Conservation (phyloP, 2,888 invertebrate genomes). For the Leptarthrus brevirostris region DNA sequence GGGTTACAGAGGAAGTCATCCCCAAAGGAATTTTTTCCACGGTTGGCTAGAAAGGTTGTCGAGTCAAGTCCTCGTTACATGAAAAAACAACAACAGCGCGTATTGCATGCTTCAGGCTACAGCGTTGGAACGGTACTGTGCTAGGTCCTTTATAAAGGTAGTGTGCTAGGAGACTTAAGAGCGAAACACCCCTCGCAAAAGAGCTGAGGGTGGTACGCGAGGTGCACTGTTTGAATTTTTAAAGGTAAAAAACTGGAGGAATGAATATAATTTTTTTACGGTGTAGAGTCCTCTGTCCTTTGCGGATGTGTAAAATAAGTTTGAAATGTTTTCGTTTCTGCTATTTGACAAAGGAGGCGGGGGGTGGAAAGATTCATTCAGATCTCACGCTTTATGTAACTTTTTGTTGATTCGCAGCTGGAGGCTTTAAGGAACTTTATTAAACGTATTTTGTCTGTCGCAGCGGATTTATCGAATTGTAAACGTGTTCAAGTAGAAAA, state of each 20-base stretch:
- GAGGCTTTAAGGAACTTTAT: constrained; percentile 41
- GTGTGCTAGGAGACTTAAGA: too few species aligned
- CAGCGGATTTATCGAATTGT: constrained; percentile 43
- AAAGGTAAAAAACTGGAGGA: neutral
- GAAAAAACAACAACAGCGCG: constrained; percentile 24
- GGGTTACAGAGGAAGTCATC: constrained; percentile 25
- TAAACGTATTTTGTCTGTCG: constrained; percentile 41
- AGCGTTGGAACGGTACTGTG: neutral
- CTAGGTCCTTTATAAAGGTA: neutral
- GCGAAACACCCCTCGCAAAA: too few species aligned
- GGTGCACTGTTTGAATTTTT: constrained; percentile 37
- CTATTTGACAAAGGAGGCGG: neutral
- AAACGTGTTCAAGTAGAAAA: constrained; percentile 33
- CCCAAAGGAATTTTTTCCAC: neutral
- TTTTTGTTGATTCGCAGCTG: constrained; percentile 34
- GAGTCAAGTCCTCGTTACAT: constrained; percentile 37
- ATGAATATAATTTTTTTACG: constrained; percentile 32
- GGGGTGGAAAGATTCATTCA: neutral
- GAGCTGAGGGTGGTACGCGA: neutral
- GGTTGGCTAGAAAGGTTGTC: constrained; percentile 22
- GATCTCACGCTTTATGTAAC: neutral
- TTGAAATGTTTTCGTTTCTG: constrained; percentile 4
- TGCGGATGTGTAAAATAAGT: constrained; percentile 43
- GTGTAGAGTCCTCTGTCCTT: constrained; percentile 6
- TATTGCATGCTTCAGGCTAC: constrained; percentile 17